These are phyloP conservation scores for Triplophysa yarkandensis DNA, from an alignment of 2,797 vertebrate genomes.

Conservation along the genomic window DNA sequence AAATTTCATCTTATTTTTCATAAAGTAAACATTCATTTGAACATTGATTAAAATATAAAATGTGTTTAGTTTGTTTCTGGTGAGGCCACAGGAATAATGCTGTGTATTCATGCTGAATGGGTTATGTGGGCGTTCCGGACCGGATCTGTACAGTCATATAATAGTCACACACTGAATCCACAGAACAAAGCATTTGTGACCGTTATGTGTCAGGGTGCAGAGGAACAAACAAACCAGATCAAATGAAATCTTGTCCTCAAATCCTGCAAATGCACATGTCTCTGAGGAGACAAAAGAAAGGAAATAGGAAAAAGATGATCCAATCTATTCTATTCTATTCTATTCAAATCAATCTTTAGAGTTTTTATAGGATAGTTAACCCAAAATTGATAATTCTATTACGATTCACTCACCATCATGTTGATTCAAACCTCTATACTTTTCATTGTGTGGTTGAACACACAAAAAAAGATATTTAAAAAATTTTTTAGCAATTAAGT, in stretches of 20 bases:
- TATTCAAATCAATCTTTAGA: too few species aligned
- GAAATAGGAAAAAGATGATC: background rate
- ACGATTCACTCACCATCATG: too few species aligned
- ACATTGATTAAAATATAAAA: background rate
- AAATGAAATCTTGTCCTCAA: background rate
- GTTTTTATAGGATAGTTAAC: too few species aligned
- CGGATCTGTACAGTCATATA: slow-evolving; percentile 17
- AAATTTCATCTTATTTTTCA: background rate
- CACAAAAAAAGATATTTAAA: too few species aligned
- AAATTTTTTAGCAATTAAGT: too few species aligned
- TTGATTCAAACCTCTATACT: too few species aligned
- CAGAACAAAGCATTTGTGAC: slow-evolving; percentile 52
- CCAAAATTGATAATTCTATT: too few species aligned
- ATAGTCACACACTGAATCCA: slow-evolving; percentile 7
- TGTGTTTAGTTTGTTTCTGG: background rate
- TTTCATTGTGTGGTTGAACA: too few species aligned
- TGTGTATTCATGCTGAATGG: slow-evolving; percentile 9
- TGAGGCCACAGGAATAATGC: background rate
- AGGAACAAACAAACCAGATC: slow-evolving; percentile 25
- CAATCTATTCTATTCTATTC: too few species aligned
- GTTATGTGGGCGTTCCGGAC: slow-evolving; percentile 14
- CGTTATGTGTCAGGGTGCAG: slow-evolving; percentile 42
- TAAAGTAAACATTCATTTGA: background rate
- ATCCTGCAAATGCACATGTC: background rate
- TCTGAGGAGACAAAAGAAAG: background rate